Evolutionary conservation across 2,888 invertebrate species (phyloP).

Genomic region (Sinhomidia bicolor): DNA sequence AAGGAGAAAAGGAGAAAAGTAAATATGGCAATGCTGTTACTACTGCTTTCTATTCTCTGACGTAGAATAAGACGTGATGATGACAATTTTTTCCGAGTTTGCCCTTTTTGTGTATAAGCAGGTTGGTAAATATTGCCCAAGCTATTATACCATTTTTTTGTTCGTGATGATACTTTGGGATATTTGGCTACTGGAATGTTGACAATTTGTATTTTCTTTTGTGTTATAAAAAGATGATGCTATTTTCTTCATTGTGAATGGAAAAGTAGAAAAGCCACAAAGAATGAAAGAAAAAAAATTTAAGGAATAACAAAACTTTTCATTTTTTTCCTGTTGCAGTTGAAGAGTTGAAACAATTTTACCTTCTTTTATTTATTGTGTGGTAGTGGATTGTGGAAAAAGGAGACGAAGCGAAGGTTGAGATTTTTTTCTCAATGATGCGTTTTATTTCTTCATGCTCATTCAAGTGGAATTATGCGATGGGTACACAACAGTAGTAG

Average conservation of each 20-base stretch:
- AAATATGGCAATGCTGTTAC: constrained; percentile 11
- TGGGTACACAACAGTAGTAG: constrained; percentile 27
- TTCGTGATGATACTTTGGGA: background rate
- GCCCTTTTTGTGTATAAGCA: constrained; percentile 33
- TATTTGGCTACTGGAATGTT: background rate
- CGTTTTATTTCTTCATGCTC: constrained; percentile 49
- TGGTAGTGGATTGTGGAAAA: background rate
- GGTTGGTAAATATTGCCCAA: constrained; percentile 47
- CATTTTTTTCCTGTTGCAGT: background rate
- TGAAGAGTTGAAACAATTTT: constrained; percentile 10
- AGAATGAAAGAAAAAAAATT: constrained; percentile 1
- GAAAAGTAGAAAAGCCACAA: background rate
- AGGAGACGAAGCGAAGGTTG: background rate
- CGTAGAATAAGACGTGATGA: constrained; percentile 11
- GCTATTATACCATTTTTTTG: constrained; percentile 11
- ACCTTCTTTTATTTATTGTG: background rate
- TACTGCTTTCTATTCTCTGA: background rate
- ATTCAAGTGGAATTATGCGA: constrained; percentile 40
- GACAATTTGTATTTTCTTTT: constrained; percentile 53
- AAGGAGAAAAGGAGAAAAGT: constrained; percentile 39
- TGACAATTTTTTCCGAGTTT: constrained; percentile 14
- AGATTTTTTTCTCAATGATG: constrained; percentile 59
- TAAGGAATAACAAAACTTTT: background rate
- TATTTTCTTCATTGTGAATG: background rate
- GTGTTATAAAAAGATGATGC: background rate